phyloP scores from a whole-genome alignment of 2,797 vertebrate genomes.

The Mormyrus hasselquistii region DNA sequence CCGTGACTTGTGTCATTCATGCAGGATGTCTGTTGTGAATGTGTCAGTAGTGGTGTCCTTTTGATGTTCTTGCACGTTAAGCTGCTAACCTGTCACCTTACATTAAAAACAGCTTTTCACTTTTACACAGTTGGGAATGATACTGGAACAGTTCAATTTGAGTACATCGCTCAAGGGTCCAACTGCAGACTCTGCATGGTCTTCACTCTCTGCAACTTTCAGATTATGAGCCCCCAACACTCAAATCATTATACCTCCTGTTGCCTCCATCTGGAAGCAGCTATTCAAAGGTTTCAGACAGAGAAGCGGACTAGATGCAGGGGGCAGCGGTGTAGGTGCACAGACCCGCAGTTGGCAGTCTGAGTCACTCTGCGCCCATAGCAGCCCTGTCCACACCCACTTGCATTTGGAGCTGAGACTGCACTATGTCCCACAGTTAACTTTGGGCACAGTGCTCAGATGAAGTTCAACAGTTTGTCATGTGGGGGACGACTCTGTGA shows the following conservation, averaged over 20 bases:
- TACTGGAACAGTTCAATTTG: neutral
- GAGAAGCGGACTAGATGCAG: neutral
- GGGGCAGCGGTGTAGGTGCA: neutral
- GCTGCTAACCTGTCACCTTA: neutral
- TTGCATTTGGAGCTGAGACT: neutral
- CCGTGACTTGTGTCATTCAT: neutral
- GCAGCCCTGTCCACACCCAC: neutral
- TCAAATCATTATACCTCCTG: neutral
- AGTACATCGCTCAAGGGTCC: neutral
- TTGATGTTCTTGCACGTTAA: neutral
- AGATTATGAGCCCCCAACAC: neutral
- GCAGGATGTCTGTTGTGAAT: neutral
- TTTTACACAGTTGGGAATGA: neutral
- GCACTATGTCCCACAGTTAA: neutral
- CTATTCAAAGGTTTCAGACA: neutral
- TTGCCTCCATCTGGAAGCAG: neutral
- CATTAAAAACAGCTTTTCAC: neutral
- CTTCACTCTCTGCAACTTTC: neutral
- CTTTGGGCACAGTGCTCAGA: neutral
- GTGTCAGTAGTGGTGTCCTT: neutral
- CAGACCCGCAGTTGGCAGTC: neutral
- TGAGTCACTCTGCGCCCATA: neutral
- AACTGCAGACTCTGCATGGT: neutral
- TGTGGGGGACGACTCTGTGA: neutral
- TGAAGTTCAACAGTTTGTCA: neutral